phyloP scores from a whole-genome alignment of 1,140 invertebrate genomes.

The Bombus pyrosoma region DNA sequence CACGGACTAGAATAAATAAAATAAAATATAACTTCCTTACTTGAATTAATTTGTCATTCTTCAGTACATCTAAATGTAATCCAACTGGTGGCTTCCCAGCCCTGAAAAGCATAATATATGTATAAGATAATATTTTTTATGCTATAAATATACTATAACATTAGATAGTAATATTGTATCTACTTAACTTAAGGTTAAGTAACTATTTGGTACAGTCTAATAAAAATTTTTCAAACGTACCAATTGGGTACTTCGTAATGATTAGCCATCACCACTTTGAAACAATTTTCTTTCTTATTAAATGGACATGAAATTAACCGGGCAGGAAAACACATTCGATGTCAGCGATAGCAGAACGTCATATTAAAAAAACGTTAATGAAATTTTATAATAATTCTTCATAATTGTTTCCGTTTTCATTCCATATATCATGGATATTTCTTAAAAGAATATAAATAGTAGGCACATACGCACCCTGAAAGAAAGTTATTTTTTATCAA shows the following conservation, averaged over 20 bases:
- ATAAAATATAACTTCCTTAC: conserved; percentile 79
- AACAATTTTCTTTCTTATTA: conserved; percentile 29
- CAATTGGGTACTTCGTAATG: conserved; percentile 94
- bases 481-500: conserved; percentile 17
- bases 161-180: neutral
- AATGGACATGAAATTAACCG: neutral
- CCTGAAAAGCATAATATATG: conserved; percentile 85
- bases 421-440: neutral
- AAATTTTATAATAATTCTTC: conserved; percentile 1
- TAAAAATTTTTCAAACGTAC: conserved; percentile 82
- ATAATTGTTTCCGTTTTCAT: neutral
- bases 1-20: no score
- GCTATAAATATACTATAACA: conserved; percentile 14
- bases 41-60: conserved; percentile 97
- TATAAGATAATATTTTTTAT: conserved; percentile 23
- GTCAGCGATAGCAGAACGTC: conserved; percentile 31
- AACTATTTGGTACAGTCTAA: neutral
- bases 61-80: conserved; percentile 98
- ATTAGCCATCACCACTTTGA: conserved; percentile 87
- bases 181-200: conserved; percentile 55
- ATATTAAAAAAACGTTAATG: conserved; percentile 31
- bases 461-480: neutral
- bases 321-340: conserved; percentile 46
- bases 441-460: neutral
- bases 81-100: conserved; percentile 98